phyloP scores from a whole-genome alignment of 2,113 vertebrate genomes.

The Muntiacus muntjak region DNA sequence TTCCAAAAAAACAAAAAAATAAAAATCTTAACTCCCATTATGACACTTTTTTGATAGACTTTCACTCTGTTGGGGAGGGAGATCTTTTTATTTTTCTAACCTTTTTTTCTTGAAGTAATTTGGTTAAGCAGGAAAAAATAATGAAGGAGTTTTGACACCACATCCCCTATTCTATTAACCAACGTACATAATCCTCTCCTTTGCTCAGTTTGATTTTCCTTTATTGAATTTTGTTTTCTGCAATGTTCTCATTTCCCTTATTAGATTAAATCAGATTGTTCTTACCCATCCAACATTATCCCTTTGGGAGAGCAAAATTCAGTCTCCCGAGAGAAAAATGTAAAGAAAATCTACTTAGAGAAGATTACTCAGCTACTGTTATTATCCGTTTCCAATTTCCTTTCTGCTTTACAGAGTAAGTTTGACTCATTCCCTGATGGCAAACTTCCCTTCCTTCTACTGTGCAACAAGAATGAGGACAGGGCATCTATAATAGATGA shows the following conservation, averaged over 20 bases:
- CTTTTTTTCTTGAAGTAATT: constrained; percentile 25
- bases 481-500: constrained; percentile 26
- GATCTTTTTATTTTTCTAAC: neutral
- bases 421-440: constrained; percentile 34
- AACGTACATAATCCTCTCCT: constrained; percentile 44
- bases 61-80: neutral
- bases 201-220: constrained; percentile 62
- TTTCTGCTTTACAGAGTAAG: constrained; percentile 51
- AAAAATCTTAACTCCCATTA: neutral
- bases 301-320: constrained; percentile 66
- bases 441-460: constrained; percentile 21
- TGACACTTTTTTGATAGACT: neutral
- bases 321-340: constrained; percentile 57
- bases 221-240: constrained; percentile 59
- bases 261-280: constrained; percentile 67
- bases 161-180: constrained; percentile 45
- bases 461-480: neutral
- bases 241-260: constrained; percentile 59
- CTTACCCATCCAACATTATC: constrained; percentile 37
- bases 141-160: constrained; percentile 33
- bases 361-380: constrained; percentile 62
- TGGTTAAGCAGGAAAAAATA: constrained; percentile 51
- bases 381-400: constrained; percentile 62
- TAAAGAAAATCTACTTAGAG: constrained; percentile 67
- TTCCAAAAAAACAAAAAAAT: neutral